These are phyloP conservation scores for Sander vitreus DNA, from an alignment of 2,113 vertebrate genomes.

Conservation along the genomic window DNA sequence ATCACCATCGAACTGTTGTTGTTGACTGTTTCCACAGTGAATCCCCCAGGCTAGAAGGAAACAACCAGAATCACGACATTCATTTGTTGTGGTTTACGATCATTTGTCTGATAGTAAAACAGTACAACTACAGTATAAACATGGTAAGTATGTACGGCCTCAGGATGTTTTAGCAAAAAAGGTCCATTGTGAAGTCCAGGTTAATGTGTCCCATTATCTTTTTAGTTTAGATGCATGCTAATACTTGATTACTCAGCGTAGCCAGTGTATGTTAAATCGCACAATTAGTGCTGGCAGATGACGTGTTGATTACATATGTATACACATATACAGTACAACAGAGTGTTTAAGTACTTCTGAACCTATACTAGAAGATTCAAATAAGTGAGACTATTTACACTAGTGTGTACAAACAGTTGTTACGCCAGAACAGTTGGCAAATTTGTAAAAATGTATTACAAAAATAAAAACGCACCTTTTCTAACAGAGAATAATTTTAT, in stretches of 20 bases:
- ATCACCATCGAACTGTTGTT: constrained; percentile 99
- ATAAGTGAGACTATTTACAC: neutral
- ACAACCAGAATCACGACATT: neutral
- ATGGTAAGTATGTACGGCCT: neutral
- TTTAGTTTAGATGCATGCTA: neutral
- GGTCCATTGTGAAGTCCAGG: too few relatives aligned
- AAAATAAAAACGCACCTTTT: neutral
- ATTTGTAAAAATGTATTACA: too few relatives aligned
- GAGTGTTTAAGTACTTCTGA: neutral
- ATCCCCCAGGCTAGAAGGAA: constrained; percentile 91
- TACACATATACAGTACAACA: neutral
- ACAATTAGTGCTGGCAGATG: neutral
- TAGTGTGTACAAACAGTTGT: neutral
- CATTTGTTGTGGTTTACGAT: neutral
- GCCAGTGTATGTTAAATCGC: neutral
- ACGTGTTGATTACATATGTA: neutral
- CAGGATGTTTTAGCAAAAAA: neutral
- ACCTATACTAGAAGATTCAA: neutral
- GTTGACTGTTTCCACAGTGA: constrained; percentile 95
- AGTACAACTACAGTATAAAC: neutral
- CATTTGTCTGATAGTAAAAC: neutral
- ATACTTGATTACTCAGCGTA: neutral
- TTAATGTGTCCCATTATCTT: neutral
- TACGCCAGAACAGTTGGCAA: neutral
- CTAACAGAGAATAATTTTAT: neutral